Percentiles rank a stretch among this genome's conserved stretches.
These are phyloP conservation scores for Betta splendens DNA, from an alignment of 2,797 vertebrate genomes.

Conservation along the genomic window DNA sequence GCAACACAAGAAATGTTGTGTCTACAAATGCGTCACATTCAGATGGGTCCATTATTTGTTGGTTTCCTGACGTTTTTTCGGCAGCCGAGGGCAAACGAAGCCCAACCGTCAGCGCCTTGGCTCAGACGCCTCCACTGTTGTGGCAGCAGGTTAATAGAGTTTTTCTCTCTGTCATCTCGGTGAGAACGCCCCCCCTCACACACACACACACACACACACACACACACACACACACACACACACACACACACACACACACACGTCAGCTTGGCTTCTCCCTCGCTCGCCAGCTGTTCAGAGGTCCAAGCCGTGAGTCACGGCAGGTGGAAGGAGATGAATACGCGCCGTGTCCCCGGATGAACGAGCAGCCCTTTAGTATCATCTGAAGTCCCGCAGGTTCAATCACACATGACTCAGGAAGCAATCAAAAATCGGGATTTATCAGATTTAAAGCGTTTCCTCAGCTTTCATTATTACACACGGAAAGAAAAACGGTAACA, in stretches of 20 bases:
- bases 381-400: slow-evolving; percentile 19
- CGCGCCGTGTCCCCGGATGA: not conserved
- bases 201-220: no score
- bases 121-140: slow-evolving; percentile 21
- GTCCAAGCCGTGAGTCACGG: slow-evolving; percentile 51
- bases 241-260: no score
- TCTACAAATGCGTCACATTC: not conserved
- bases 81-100: slow-evolving; percentile 3
- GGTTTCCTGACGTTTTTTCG: not conserved
- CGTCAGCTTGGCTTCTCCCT: slow-evolving; percentile 17
- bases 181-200: slow-evolving; percentile 22
- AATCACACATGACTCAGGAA: slow-evolving; percentile 23
- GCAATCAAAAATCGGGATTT: slow-evolving; percentile 38
- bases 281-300: slow-evolving; percentile 53
- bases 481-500: slow-evolving; percentile 9
- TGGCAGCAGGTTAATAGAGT: slow-evolving; percentile 45
- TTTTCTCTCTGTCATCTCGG: slow-evolving; percentile 51
- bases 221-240: no score
- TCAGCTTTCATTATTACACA: not conserved
- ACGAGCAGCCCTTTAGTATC: slow-evolving; percentile 7
- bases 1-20: not conserved
- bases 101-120: slow-evolving; percentile 16
- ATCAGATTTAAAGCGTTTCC: slow-evolving; percentile 27
- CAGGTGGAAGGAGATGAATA: slow-evolving; percentile 38
- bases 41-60: not conserved